Conservation (phyloP, 2,113 vertebrate genomes). For the Microcebus tavaratra region DNA sequence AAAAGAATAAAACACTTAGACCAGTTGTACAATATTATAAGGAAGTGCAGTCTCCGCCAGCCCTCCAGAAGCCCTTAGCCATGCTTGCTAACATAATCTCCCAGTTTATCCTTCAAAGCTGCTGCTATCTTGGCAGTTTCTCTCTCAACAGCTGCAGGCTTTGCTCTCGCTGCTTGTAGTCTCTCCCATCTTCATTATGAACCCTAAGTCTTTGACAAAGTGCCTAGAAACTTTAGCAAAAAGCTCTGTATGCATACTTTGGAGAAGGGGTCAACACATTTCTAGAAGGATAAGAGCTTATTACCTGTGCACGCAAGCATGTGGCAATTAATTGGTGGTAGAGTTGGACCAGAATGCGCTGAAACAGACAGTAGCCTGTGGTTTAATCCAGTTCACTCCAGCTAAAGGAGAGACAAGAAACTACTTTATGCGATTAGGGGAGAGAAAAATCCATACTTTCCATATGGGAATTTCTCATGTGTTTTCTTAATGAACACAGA, state of each 20-base stretch:
- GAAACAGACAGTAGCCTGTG: conserved; percentile 18
- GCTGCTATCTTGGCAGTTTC: neutral
- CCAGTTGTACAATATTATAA: neutral
- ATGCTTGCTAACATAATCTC: neutral
- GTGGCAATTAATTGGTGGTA: neutral
- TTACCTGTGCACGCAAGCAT: conserved; percentile 28
- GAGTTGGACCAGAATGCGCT: neutral
- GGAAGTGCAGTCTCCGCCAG: neutral
- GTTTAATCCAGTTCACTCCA: conserved; percentile 43
- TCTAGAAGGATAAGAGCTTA: conserved; percentile 33
- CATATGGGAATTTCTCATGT: conserved; percentile 60
- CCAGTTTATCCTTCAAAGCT: conserved; percentile 13
- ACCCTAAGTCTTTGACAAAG: conserved; percentile 26
- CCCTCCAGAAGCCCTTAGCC: neutral
- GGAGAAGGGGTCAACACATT: conserved; percentile 26
- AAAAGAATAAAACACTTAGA: neutral
- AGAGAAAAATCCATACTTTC: conserved; percentile 67
- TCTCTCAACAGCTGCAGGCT: neutral
- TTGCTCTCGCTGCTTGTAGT: neutral
- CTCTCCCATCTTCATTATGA: neutral
- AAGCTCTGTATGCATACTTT: neutral
- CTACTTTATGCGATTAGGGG: conserved; percentile 66
- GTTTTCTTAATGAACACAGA: conserved; percentile 69
- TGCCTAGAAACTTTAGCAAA: conserved; percentile 46
- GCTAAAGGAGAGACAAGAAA: conserved; percentile 54